Base-by-base conservation (phyloP, 2,797 vertebrate genomes). In the Urocyon cinereoargenteus region DNA sequence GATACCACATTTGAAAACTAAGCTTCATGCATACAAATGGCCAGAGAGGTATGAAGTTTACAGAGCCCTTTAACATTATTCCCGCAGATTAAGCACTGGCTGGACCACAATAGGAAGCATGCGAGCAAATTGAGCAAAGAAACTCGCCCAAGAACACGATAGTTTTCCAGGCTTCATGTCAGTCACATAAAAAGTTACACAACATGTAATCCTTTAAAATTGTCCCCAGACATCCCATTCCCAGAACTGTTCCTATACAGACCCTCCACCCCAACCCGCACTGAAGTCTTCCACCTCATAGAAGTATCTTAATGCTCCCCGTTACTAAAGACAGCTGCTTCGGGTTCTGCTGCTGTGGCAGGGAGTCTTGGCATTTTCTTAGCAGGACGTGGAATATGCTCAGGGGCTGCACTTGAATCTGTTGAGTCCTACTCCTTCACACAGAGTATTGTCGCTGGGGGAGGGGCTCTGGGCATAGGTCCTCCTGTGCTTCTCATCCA, bases 361-460 rank as follows among this genome's bases (percentile, higher is more conserved):
- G 99, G 99, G 97, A 99, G 99, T 97, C 99, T 99, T 97, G 99
- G 99, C 98, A 99, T 99, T 99, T 99, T 99, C 99, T 99, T 99
- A 95, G 99, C 99, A 79, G 99, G 99, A 98, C 99, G 99, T 96
- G 99, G 99, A 97, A 99, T 99, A 96, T 99, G 99, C 99, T 99
- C 99, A 0, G 99, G 97, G 79, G 99, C 98, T 40, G 97, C 51
- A 95, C 97, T 98, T 64, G 99, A 98, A 95, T n/a, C n/a, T 97
- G 99, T 87, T 98, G 26, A 98, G 98, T 73, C 99, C 99, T 26
- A 98, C 98, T 78, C 99, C 99, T 4, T 99, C 99, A 87, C 99
- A 99, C 97, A 99, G 97, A 2, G 99, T 98, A n/a, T 99, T 98
- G 84, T 99, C 99, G 0, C 98, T 98, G 36, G 99, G 97, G 81